Base-by-base conservation (phyloP, 2,888 invertebrate species). In the Lordiphosa andalusiaca region DNA sequence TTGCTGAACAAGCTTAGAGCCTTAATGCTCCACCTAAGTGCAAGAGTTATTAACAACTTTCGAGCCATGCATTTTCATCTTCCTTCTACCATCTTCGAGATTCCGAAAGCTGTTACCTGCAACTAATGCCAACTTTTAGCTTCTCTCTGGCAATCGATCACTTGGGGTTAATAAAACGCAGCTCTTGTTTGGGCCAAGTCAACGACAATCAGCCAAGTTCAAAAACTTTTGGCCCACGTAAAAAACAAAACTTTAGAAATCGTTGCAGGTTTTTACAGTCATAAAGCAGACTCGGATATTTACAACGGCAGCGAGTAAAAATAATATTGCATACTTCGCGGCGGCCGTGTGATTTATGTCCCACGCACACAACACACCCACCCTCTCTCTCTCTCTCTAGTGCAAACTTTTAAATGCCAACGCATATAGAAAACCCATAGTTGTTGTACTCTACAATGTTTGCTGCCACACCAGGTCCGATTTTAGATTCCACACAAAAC, bases 201-300 rank as follows among this genome's bases (percentile, higher is more conserved):
- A 67, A 55, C 63, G 47, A 53, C 47, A 42, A 10, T 25, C 10
- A 19, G 42, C 53, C 42, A 37, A 50, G 52, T 35, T 46, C 33
- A 60, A 58, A 58, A 23, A 6, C 23, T 23, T 23, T 23, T 6
- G 0, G 6, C 23, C 23, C 23, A 23, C 4, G 4, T 52, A 42
- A 36, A 7, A 10, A 46, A 23, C 9, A 46, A 44, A 64, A 70
- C 68, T 55, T 57, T 53, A 58, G 39, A 6, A 76, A 67, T 60
- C 64, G 71, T 56, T 73, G 72, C 57, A 53, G 64, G 64, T 75
- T 77, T 71, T 74, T 65, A 61, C 52, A 69, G 71, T 69, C 74
- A 71, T 77, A 74, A 74, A 67, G 67, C 62, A 58, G 53, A 5
- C 1, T 1, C 23, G 23, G 53, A 61, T 67, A 74, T 77, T 71